Conservation (phyloP, 2,888 invertebrate species). For the Diachrysia chrysitis region DNA sequence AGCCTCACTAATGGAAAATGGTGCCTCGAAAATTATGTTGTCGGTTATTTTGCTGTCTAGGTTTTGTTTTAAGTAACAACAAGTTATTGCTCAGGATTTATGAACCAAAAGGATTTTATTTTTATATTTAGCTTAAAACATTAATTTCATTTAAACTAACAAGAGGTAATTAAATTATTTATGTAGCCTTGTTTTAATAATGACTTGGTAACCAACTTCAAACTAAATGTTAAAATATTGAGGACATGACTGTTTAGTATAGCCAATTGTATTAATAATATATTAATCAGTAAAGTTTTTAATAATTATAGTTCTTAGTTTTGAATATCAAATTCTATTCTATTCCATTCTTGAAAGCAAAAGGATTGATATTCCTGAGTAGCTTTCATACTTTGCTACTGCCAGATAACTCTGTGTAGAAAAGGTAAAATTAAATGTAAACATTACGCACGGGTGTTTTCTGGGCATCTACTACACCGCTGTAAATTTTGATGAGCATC, state of each 20-base stretch:
- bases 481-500: constrained; percentile 40
- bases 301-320: too few relatives aligned
- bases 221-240: too few relatives aligned
- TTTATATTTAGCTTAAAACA: not conserved
- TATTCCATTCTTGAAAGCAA: not conserved
- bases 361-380: not conserved
- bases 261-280: too few relatives aligned
- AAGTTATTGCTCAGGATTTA: not conserved
- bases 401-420: not conserved
- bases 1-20: not conserved
- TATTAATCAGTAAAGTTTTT: too few relatives aligned
- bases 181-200: too few relatives aligned
- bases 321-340: too few relatives aligned
- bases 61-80: not conserved
- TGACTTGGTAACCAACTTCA: too few relatives aligned
- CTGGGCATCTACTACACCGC: constrained; percentile 13
- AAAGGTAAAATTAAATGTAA: constrained; percentile 31
- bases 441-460: constrained; percentile 40
- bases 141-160: not conserved
- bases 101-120: not conserved
- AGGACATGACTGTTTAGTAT: too few relatives aligned
- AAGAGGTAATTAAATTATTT: too few relatives aligned
- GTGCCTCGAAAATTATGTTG: not conserved
- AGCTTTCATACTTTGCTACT: too few relatives aligned
- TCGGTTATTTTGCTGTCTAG: not conserved